Evolutionary conservation across 1,140 invertebrate species (phyloP), one percentile per base, ranked within the genome.

Genomic region (Melitaea cinxia): DNA sequence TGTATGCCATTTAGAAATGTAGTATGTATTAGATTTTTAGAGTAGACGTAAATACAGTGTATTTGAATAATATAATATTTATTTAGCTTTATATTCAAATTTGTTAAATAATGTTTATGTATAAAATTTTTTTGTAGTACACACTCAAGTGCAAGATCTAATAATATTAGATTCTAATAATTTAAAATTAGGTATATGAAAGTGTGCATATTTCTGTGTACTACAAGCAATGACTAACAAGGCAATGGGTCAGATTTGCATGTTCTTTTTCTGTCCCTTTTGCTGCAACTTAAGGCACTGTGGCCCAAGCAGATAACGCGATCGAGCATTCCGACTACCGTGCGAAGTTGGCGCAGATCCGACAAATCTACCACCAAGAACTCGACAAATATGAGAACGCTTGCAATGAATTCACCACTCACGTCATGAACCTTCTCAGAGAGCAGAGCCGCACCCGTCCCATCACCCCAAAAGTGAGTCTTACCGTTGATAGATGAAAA

Each of bases 251-350:
- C 57, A 59, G 75, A 73, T 35, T 72, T 83, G 83, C 81, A 84
- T 83, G 83, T 77, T 68, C 47, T 80, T 47, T 86, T 82, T 82
- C 72, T 80, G 73, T 75, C 74, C 72, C 72, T 47, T 77, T 56
- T 73, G 83, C 79, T 77, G 81, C 81, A 65, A 79, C 75, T 80
- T 78, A 86, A 86, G 78, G 83, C 78, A 80, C 74, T 82, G 78
- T 85, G 65, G 94, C 94, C 72, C 94, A 95, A 87, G 95, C 96
- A 50, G 98, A 99, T 91, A 98, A 98, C 92, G 98, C 97, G 70
- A 98, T 98, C 84, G 99, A 99, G 92, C 99, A 99, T 91, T 99
- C 98, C 58, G 99, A 99, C 91, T 99, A 99, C 92, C 94, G 98
- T 75, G 98, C 98, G 71, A 99, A 99, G 92, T 93, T 99, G 75